Conservation (phyloP, 1,140 invertebrate species). For the Pseudachorutes palmiensis region DNA sequence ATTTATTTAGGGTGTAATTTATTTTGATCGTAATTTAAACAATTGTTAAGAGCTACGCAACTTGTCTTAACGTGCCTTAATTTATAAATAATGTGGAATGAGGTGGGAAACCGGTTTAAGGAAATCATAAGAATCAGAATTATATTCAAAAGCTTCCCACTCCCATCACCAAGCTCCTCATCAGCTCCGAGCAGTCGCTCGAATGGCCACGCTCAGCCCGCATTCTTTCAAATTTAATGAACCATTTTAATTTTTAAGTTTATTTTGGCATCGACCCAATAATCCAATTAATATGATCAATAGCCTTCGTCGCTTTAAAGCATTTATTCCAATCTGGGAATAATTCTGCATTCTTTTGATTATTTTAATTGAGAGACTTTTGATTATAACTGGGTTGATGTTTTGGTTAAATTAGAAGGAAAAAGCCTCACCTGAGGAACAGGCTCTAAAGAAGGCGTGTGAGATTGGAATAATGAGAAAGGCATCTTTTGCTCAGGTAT, state of each 20-base stretch:
- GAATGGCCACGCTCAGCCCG: too few species aligned
- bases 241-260: too few species aligned
- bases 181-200: not conserved
- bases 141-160: not conserved
- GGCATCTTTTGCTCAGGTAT: constrained; percentile 8
- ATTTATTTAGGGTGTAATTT: constrained; percentile 37
- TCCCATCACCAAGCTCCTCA: not conserved
- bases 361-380: not conserved
- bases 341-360: not conserved
- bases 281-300: too few species aligned
- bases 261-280: too few species aligned
- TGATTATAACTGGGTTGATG: constrained; percentile 11
- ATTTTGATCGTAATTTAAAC: constrained; percentile 38
- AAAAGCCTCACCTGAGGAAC: not conserved
- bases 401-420: not conserved
- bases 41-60: constrained; percentile 31
- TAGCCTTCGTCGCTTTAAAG: too few species aligned
- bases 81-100: constrained; percentile 38
- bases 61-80: constrained; percentile 38
- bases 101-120: constrained; percentile 32
- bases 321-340: too few species aligned
- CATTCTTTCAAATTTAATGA: too few species aligned
- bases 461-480: not conserved
- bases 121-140: not conserved
- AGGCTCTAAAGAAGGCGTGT: not conserved